Conservation (phyloP, 2,888 invertebrate genomes). For the Lampropteryx suffumata region DNA sequence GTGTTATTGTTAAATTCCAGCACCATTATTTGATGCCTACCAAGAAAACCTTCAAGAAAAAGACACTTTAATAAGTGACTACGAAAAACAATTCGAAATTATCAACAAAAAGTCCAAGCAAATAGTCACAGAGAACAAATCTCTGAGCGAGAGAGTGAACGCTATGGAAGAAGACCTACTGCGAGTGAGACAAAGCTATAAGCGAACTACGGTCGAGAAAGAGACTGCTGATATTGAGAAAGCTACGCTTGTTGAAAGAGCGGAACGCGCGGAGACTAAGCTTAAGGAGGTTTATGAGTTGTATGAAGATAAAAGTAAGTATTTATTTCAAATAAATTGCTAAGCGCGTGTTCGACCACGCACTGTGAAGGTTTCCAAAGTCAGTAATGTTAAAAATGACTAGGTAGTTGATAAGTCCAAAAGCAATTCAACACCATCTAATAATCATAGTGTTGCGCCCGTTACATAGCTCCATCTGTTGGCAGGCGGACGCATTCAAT, state of each 20-base stretch:
- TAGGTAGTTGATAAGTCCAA: too few relatives aligned
- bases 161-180: slow-evolving; percentile 58
- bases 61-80: slow-evolving; percentile 86
- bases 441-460: too few relatives aligned
- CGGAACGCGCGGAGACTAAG: slow-evolving; percentile 87
- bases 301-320: slow-evolving; percentile 88
- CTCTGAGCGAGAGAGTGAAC: slow-evolving; percentile 69
- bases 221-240: slow-evolving; percentile 74
- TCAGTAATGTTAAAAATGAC: too few relatives aligned
- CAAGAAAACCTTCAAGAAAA: slow-evolving; percentile 91
- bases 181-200: slow-evolving; percentile 68
- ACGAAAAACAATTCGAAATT: slow-evolving; percentile 86
- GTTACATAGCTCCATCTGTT: too few relatives aligned
- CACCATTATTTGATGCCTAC: slow-evolving; percentile 89
- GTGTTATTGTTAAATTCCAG: slow-evolving; percentile 42
- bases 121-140: slow-evolving; percentile 87
- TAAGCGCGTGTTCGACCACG: too few relatives aligned
- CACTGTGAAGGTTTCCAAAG: too few relatives aligned
- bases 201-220: slow-evolving; percentile 66
- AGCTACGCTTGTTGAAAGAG: slow-evolving; percentile 83
- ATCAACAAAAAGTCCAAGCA: slow-evolving; percentile 89
- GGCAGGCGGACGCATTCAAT: too few relatives aligned
- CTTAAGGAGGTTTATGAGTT: slow-evolving; percentile 87
- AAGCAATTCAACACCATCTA: too few relatives aligned
- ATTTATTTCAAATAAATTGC: background rate